A percentile compares a stretch with the other conserved stretches of the same genome.
Conservation (phyloP, 2,888 invertebrate genomes). For the Meiosimyza platycephala region DNA sequence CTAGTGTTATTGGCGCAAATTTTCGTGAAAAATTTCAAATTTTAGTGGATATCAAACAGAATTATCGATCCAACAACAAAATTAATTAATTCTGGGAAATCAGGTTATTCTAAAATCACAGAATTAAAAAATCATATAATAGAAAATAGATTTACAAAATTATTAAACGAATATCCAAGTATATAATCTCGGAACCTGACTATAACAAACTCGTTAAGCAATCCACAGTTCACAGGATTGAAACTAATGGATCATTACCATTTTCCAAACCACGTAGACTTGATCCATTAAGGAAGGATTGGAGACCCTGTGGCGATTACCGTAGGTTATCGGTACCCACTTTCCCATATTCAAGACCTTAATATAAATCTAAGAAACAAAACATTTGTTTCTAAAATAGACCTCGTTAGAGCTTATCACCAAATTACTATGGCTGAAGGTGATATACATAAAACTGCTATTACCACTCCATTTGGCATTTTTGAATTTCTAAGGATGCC, state of each 20-base stretch:
- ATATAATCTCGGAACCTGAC: not conserved
- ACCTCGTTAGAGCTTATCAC: conserved; percentile 5
- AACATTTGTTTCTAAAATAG: not conserved
- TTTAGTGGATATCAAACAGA: not conserved
- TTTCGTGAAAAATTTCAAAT: conserved; percentile 3
- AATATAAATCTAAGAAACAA: not conserved
- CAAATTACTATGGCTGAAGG: not conserved
- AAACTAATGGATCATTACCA: too few species aligned
- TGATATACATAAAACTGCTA: conserved; percentile 2
- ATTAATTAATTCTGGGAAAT: too few species aligned
- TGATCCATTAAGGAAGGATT: not conserved
- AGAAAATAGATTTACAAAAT: not conserved
- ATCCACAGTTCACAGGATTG: too few species aligned
- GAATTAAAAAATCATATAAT: not conserved
- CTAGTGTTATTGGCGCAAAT: too few species aligned
- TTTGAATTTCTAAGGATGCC: conserved; percentile 13
- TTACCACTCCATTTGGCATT: conserved; percentile 17
- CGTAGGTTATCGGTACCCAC: conserved; percentile 7
- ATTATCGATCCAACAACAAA: too few species aligned
- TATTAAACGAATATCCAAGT: not conserved
- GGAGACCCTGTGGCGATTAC: conserved; percentile 18
- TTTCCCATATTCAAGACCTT: conserved; percentile 13
- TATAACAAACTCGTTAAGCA: too few species aligned
- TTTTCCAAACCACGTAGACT: too few species aligned
- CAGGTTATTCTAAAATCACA: not conserved